phyloP scores from a whole-genome alignment of 2,888 invertebrate species.

The Chrysotoxum bicinctum region DNA sequence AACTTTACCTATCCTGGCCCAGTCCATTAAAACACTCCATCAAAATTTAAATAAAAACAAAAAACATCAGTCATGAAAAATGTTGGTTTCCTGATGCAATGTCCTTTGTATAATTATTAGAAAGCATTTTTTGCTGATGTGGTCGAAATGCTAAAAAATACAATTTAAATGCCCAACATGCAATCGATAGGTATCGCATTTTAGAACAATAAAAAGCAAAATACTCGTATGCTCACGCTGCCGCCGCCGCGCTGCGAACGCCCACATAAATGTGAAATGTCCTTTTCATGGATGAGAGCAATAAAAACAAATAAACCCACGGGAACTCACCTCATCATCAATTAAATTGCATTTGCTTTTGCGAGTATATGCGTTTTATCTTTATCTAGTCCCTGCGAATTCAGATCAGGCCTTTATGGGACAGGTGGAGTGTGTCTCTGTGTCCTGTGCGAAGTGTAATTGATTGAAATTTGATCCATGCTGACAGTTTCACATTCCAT shows the following conservation, averaged over 20 bases:
- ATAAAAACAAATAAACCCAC: slow-evolving; percentile 7
- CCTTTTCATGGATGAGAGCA: background rate
- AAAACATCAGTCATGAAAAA: background rate
- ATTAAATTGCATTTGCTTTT: slow-evolving; percentile 14
- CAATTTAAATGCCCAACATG: slow-evolving; percentile 39
- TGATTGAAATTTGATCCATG: slow-evolving; percentile 68
- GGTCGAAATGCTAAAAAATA: slow-evolving; percentile 11
- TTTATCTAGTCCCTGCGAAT: background rate
- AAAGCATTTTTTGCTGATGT: slow-evolving; percentile 17
- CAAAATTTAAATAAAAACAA: background rate
- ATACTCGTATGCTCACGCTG: too few species aligned
- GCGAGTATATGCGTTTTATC: background rate
- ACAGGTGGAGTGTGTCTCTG: background rate
- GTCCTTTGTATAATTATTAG: slow-evolving; percentile 52
- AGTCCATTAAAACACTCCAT: slow-evolving; percentile 1
- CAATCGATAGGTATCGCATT: slow-evolving; percentile 45
- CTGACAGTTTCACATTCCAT: slow-evolving; percentile 64
- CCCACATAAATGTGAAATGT: background rate
- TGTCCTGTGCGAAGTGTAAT: slow-evolving; percentile 17
- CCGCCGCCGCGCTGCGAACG: too few species aligned
- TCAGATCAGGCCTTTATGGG: background rate
- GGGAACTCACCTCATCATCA: slow-evolving; percentile 27
- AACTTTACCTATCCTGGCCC: background rate
- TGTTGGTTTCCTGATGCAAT: background rate
- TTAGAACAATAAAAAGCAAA: slow-evolving; percentile 11